Base-by-base conservation (phyloP, 2,888 invertebrate genomes). In the Timema podura region DNA sequence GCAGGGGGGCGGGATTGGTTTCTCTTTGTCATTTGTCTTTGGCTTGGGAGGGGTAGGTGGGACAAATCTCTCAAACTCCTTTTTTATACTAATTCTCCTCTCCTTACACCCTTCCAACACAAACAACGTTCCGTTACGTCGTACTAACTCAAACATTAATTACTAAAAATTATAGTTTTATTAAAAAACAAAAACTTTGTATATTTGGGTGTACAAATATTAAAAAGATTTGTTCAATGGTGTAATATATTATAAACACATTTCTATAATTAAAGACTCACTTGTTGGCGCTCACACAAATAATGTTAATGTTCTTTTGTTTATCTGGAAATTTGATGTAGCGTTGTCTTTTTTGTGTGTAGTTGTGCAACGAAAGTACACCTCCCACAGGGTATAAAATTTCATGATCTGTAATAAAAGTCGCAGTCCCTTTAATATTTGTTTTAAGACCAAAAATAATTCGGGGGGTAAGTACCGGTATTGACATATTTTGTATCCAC, bases 331-430 rank as follows among this genome's bases (percentile, higher is more conserved):
- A 81, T 75, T 88, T 85, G 67, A 93, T 88, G 76, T 90, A 90
- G 76, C 87, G 87, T 78, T 94, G 93, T 74, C 87, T 88, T 77
- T 88, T 88, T 76, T 88, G 86, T 8, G 86, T 83, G 79, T 87
- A 88, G 79, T 93, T 90, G 76, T 94, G 92, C 72, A 93, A 83
- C 0, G 89, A 86, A 66, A 94, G 81, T 0, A 90, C 90, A 67
- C 89, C 89, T 68, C 93, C 93, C 48, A 91, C 91, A 0, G 92
- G 91, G 80, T 93, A 93, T 66, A 93, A 83, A 54, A 93, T 85
- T 78, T 93, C 92, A 46, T 90, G 87, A 77, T 91, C 91, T 30
- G 86, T 84, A 69, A 91, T 81, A 76, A 88, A 92, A 78, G 91
- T 88, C 7, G 88, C 88, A 80, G 92, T 93, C 70, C 89, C 89